Conservation (phyloP, 2,113 vertebrate genomes). For the Pterocles burchelli region DNA sequence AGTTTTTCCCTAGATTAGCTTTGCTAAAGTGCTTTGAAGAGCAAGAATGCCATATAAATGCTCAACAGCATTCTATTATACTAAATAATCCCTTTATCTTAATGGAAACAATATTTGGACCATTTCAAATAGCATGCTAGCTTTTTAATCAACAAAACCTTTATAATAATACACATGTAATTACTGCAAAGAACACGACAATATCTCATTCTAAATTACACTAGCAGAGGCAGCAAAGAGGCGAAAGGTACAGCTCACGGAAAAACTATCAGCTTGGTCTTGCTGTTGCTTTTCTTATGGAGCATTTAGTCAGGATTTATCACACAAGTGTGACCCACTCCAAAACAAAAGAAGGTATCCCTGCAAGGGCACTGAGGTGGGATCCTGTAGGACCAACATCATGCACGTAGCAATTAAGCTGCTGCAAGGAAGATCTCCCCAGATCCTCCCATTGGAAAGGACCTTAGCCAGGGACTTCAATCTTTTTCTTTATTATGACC, state of each 20-base stretch:
- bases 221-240: not conserved
- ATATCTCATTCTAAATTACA: slow-evolving; percentile 5
- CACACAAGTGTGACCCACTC: not conserved
- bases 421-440: not conserved
- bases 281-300: not conserved
- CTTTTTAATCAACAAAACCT: slow-evolving; percentile 20
- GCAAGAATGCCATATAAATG: not conserved
- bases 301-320: not conserved
- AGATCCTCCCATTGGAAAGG: not conserved
- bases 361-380: not conserved
- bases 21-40: not conserved
- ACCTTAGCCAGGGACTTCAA: not conserved
- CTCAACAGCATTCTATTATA: not conserved
- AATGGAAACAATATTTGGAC: slow-evolving; percentile 22
- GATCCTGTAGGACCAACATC: not conserved
- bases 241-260: not conserved
- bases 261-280: not conserved
- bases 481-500: not conserved
- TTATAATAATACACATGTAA: not conserved
- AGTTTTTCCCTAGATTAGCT: not conserved
- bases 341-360: not conserved
- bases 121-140: slow-evolving; percentile 23
- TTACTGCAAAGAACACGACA: not conserved
- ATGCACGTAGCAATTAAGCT: fast-evolving
- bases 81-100: slow-evolving; percentile 33